phyloP scores from a whole-genome alignment of 1,140 invertebrate species.

The Panulirus ornatus region DNA sequence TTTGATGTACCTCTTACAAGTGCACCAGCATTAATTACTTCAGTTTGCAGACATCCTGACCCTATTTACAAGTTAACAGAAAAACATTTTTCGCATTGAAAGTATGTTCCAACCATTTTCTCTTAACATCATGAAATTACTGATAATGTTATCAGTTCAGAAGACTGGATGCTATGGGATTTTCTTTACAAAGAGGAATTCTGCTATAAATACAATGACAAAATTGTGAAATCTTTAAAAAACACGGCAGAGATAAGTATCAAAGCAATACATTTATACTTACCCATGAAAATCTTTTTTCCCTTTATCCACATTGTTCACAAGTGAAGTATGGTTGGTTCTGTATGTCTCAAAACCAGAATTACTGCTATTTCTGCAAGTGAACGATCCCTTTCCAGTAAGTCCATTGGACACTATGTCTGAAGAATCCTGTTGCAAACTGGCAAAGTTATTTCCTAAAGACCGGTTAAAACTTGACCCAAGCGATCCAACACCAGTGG shows the following conservation, averaged over 20 bases:
- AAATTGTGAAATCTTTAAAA: not conserved
- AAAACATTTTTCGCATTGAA: no score
- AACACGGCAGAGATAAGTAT: not conserved
- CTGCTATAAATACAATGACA: not conserved
- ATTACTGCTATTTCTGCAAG: not conserved
- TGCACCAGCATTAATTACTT: no score
- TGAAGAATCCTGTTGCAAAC: not conserved
- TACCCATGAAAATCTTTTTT: constrained; percentile 26
- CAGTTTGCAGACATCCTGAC: no score
- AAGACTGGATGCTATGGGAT: no score
- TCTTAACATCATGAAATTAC: no score
- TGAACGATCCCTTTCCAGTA: not conserved
- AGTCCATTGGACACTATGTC: not conserved
- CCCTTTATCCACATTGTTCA: not conserved
- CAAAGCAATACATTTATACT: not conserved
- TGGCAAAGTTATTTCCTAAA: not conserved
- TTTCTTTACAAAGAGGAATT: no score
- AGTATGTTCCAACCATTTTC: no score
- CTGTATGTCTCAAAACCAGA: not conserved
- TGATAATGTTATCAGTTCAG: no score
- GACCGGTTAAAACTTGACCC: not conserved
- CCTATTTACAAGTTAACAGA: no score
- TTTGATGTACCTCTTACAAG: no score
- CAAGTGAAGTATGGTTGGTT: not conserved
- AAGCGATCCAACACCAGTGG: not conserved